Base-by-base conservation (phyloP, 2,888 invertebrate genomes). In the Matsumyia berberina region DNA sequence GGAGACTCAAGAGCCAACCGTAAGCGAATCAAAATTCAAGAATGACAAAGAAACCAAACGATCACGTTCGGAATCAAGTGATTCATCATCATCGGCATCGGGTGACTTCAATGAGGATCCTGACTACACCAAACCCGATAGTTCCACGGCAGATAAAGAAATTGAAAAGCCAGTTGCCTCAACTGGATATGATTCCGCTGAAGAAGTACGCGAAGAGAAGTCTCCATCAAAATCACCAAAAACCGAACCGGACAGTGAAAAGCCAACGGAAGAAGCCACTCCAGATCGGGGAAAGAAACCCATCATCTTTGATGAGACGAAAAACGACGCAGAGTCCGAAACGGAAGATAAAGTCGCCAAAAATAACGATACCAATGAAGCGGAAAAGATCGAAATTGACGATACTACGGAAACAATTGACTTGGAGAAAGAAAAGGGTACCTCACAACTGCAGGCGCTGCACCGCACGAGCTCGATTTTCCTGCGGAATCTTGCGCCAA, bases 391-490 rank as follows among this genome's bases (percentile, higher is more conserved):
- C 89, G 86, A 90, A 91, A 8, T 91, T 90, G 57, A 92, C 92
- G 88, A 89, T 49, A 78, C 62, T 29, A 67, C 89, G 55, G 87
- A 92, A 73, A 92, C 93, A 58, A 92, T 92, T 29, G 93, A 93
- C 87, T 89, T 92, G 24, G 92, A 92, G 42, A 92, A 93, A 60
- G 91, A 92, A 51, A 92, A 93, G 46, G 92, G 92, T 51, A 90
- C 89, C 0, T 88, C 89, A 91, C 93, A 89, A 88, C 94, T 95
- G 0, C 93, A 95, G 64, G 95, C 97, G 2, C 93, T 99, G 46
- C 99, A 99, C 91, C 97, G 97, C 89, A 99, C 99, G 0, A 97
- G 97, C 29, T 99, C 99, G 1, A 99, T 99, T 88, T 99, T 99
- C 90, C 93, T 99, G 76, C 94, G 99, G 55, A 99, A 99, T 92